Evolutionary conservation across 2,888 invertebrate species (phyloP), one percentile per base, ranked within the genome.

Genomic region (Ellobium chinense): DNA sequence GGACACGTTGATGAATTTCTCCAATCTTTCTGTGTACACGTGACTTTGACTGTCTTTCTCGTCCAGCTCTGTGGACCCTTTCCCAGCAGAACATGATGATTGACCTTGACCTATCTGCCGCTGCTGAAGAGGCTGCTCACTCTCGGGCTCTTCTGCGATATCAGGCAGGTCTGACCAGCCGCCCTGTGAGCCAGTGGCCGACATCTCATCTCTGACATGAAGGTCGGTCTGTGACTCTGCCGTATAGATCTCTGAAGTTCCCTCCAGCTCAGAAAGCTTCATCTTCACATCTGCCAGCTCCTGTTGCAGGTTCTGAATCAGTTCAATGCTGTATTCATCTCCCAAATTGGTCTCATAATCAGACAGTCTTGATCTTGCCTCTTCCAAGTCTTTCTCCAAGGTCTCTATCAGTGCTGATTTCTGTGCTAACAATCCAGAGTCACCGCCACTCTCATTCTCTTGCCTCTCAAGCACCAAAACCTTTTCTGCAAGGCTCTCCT

Each of bases 291-390:
- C 74, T n/a, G 74, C 68, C 58, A 80, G 34, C n/a, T 80, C 80
- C 31, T 80, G 80, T 36, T 80, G 66, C 18, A 80, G 46, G 27
- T 74, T 80, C 54, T 80, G 80, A 27, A 80, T 62, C 7, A 75
- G 60, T 21, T 74, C 74, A 58, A 74, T 39, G 46, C 68, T 80
- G 69, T 68, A 66, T 39, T 80, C 74, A 37, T 58, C 56, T n/a
- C 74, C 62, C 27, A 75, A 46, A 14, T 37, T 74, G 39, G 68
- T 46, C 39, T 80, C 80, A 69, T 68, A 74, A 27, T 80, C 80
- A 34, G 63, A 36, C 36, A 80, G 34, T 37, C 58, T 69, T 12
- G 54, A 46, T 34, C 54, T 75, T 18, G 62, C 60, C 56, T 24
- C 5, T 54, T 12, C 36, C 36, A 75, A 34, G 24, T 80, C 76